Conservation (phyloP, 2,113 vertebrate species). For the Herpetotheres cachinnans region DNA sequence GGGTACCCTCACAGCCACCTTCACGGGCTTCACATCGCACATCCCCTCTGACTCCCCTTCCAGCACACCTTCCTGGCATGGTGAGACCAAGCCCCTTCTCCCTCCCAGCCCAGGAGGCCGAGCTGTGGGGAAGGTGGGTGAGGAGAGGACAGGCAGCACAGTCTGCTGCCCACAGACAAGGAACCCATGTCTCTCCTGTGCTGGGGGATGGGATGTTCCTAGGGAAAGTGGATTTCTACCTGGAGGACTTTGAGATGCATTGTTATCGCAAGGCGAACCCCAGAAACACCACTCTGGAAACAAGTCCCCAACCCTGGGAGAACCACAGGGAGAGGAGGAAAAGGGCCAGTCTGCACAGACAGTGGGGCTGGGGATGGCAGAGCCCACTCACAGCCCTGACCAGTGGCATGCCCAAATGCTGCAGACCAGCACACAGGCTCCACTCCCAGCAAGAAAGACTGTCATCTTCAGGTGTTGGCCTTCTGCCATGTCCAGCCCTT, state of each 20-base stretch:
- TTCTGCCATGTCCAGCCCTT: neutral
- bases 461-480: neutral
- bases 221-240: neutral
- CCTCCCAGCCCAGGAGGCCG: neutral
- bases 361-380: neutral
- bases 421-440: neutral
- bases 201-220: neutral
- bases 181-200: neutral
- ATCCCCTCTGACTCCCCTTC: neutral
- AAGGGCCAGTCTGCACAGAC: accelerated
- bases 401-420: accelerated
- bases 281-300: neutral
- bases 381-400: neutral
- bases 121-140: neutral
- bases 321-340: neutral
- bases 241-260: neutral
- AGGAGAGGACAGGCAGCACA: neutral
- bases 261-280: neutral
- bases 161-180: neutral
- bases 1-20: neutral
- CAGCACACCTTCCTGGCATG: neutral
- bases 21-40: neutral
- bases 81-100: neutral
- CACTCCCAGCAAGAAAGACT: neutral
- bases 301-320: neutral